Percentiles rank a stretch among this genome's conserved stretches.
Conservation (phyloP, 1,140 invertebrate species). For the Drosophila trapezifrons region DNA sequence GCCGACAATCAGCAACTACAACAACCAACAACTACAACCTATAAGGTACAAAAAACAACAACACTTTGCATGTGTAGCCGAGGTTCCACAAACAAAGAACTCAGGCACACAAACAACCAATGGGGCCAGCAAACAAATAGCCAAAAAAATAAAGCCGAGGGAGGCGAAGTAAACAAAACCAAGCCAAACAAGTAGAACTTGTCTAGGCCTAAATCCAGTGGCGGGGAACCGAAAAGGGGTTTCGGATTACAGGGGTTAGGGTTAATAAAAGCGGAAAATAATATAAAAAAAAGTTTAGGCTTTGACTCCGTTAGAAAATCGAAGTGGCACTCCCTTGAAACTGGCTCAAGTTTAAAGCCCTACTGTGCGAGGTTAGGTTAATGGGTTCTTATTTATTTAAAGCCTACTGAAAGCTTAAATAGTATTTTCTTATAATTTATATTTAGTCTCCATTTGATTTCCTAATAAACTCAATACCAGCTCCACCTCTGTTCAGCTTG, state of each 20-base stretch:
- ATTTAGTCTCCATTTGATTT: not conserved
- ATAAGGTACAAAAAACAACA: constrained; percentile 61
- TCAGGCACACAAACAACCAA: constrained; percentile 34
- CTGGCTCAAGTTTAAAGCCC: no score
- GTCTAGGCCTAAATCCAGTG: constrained; percentile 69
- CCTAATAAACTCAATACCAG: not conserved
- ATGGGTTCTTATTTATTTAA: not conserved
- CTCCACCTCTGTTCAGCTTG: constrained; percentile 27
- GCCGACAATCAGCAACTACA: constrained; percentile 50
- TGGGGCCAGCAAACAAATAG: constrained; percentile 39
- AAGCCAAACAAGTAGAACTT: constrained; percentile 75
- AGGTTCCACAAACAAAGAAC: constrained; percentile 57
- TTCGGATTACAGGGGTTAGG: no score
- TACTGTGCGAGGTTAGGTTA: no score
- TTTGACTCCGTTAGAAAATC: no score
- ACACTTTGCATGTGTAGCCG: constrained; percentile 75
- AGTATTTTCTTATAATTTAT: not conserved
- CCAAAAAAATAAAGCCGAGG: constrained; percentile 28
- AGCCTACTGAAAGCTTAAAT: no score
- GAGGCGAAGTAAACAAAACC: constrained; percentile 38
- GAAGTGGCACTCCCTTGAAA: no score
- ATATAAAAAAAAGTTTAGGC: no score
- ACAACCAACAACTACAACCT: constrained; percentile 36
- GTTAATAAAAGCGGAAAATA: no score
- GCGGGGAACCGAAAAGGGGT: constrained; percentile 7